Percentiles rank a stretch among this genome's conserved stretches.
phyloP scores from a whole-genome alignment of 2,888 invertebrate species.

The Iphiclides podalirius region DNA sequence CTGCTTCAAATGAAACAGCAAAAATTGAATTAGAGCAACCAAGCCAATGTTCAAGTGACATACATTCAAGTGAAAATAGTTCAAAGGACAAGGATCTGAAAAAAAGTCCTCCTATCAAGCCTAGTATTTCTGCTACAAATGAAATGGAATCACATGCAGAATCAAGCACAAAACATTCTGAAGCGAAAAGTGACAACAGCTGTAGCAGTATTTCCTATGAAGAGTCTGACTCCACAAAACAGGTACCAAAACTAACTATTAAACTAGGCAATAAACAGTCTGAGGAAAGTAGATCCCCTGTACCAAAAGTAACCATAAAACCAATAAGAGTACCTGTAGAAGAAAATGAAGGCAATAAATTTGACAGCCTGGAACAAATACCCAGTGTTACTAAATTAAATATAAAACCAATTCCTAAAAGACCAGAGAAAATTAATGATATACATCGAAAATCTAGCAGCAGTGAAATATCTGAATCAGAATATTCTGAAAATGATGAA shows the following conservation, averaged over 20 bases:
- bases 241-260: constrained; percentile 75
- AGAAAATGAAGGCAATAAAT: constrained; percentile 32
- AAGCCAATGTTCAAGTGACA: constrained; percentile 10
- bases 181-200: constrained; percentile 34
- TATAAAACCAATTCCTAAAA: constrained; percentile 72
- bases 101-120: constrained; percentile 51
- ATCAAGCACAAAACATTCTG: constrained; percentile 24
- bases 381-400: constrained; percentile 67
- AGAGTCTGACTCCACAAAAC: constrained; percentile 49
- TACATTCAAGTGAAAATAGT: constrained; percentile 14
- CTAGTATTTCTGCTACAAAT: constrained; percentile 42
- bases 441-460: constrained; percentile 71
- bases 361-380: constrained; percentile 50
- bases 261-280: constrained; percentile 60
- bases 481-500: constrained; percentile 78
- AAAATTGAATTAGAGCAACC: constrained; percentile 15
- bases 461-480: constrained; percentile 77
- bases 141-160: constrained; percentile 24
- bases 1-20: constrained; percentile 9
- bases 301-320: constrained; percentile 69
- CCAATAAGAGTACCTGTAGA: constrained; percentile 49
- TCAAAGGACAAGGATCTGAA: constrained; percentile 34
- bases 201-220: constrained; percentile 28
- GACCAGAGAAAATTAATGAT: constrained; percentile 69
- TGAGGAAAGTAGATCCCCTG: constrained; percentile 60